Percentiles rank a stretch among this genome's conserved stretches.
Conservation (phyloP, 2,888 invertebrate genomes). For the Napeogenes sylphis region DNA sequence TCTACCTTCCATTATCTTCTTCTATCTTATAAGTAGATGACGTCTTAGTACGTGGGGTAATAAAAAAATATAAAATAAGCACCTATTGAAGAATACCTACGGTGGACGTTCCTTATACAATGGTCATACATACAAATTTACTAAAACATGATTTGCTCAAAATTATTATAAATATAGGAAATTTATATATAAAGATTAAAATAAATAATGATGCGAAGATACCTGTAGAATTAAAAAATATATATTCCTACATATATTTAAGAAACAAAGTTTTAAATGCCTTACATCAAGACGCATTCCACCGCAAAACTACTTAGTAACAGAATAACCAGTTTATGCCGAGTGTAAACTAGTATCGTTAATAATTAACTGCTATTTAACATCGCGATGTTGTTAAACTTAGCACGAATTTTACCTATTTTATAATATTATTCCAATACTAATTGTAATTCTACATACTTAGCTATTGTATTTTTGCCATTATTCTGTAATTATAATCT, state of each 20-base stretch:
- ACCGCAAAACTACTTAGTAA: conserved; percentile 23
- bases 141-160: too few relatives aligned
- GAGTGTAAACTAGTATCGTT: conserved; percentile 31
- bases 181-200: too few relatives aligned
- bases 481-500: not conserved
- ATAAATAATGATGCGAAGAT: too few relatives aligned
- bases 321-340: conserved; percentile 25
- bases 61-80: too few relatives aligned
- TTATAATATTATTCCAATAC: conserved; percentile 3
- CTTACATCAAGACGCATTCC: conserved; percentile 33
- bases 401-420: conserved; percentile 9
- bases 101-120: too few relatives aligned
- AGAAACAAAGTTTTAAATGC: conserved; percentile 14
- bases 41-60: too few relatives aligned
- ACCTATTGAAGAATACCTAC: too few relatives aligned
- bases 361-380: conserved; percentile 28
- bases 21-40: too few relatives aligned
- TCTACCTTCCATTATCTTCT: too few relatives aligned
- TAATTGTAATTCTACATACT: not conserved
- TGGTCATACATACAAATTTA: too few relatives aligned
- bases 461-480: not conserved
- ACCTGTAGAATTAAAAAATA: not conserved
- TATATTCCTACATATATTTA: not conserved
- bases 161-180: too few relatives aligned
- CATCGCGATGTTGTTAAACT: conserved; percentile 18